phyloP scores from a whole-genome alignment of 2,888 invertebrate genomes.

The Pinctada fucata region DNA sequence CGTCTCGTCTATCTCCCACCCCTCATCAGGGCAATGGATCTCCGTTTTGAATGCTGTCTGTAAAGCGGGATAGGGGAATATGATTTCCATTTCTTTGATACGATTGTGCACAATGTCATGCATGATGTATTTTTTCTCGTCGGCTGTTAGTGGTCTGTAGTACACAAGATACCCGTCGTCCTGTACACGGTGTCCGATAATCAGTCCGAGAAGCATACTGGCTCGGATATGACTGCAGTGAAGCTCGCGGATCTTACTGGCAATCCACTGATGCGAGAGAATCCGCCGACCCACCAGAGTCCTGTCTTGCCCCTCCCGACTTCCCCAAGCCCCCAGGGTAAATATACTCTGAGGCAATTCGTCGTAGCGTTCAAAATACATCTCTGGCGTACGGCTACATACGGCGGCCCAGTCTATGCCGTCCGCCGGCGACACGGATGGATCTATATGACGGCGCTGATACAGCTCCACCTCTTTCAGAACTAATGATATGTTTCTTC shows the following conservation, averaged over 20 bases:
- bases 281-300: constrained; percentile 50
- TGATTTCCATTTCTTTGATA: constrained; percentile 48
- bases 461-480: constrained; percentile 51
- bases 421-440: constrained; percentile 33
- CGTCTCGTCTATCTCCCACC: constrained; percentile 56
- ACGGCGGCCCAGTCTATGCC: constrained; percentile 50
- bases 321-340: constrained; percentile 40
- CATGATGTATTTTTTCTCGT: constrained; percentile 52
- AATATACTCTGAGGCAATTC: constrained; percentile 56
- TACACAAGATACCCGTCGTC: constrained; percentile 53
- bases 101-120: constrained; percentile 46
- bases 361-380: constrained; percentile 51
- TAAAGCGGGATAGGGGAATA: constrained; percentile 54
- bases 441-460: constrained; percentile 42
- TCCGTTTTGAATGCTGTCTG: constrained; percentile 47
- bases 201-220: constrained; percentile 54
- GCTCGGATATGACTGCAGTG: constrained; percentile 57
- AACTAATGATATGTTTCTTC: constrained; percentile 47
- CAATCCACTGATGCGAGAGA: constrained; percentile 54
- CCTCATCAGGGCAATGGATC: constrained; percentile 54
- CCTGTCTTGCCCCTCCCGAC: constrained; percentile 27
- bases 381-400: constrained; percentile 32
- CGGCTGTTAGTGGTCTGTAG: constrained; percentile 46
- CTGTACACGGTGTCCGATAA: constrained; percentile 51
- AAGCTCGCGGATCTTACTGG: constrained; percentile 53